phyloP scores from a whole-genome alignment of 1,140 invertebrate genomes.

The Nilaparvata lugens region DNA sequence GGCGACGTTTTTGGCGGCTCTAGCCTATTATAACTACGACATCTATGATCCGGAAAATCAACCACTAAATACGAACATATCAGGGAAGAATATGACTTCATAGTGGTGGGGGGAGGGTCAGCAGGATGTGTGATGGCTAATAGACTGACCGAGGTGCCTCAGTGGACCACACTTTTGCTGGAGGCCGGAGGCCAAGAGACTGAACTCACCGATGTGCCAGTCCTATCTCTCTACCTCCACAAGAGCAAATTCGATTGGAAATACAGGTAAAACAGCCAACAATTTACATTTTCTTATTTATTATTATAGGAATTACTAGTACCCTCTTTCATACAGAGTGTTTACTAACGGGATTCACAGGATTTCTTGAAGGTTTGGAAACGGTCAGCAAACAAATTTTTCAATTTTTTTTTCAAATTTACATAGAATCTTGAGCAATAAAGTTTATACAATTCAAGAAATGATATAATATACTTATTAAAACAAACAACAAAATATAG shows the following conservation, averaged over 20 bases:
- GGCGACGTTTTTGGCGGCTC: conserved; percentile 62
- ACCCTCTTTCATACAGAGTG: too few species aligned
- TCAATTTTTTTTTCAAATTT: too few species aligned
- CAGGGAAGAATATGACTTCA: conserved; percentile 63
- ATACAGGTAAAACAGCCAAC: conserved; percentile 46
- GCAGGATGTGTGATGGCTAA: conserved; percentile 81
- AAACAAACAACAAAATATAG: too few species aligned
- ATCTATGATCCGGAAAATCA: conserved; percentile 75
- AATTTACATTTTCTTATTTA: too few species aligned
- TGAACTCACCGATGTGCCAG: conserved; percentile 70
- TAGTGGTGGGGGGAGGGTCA: conserved; percentile 73
- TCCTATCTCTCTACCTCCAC: conserved; percentile 75
- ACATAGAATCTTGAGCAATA: too few species aligned
- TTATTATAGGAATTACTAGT: too few species aligned
- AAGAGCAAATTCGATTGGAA: conserved; percentile 86
- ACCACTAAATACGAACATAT: conserved; percentile 49
- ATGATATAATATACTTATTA: too few species aligned
- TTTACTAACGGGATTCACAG: too few species aligned
- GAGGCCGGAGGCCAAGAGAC: conserved; percentile 84
- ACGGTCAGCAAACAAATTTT: too few species aligned
- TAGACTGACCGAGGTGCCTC: conserved; percentile 64
- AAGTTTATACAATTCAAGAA: too few species aligned
- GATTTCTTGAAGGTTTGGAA: too few species aligned
- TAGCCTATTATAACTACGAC: conserved; percentile 80
- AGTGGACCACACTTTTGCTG: conserved; percentile 70